Evolutionary conservation across 2,797 vertebrate species (phyloP), one percentile per base, ranked within the genome.

Genomic region (Alectoris magna): DNA sequence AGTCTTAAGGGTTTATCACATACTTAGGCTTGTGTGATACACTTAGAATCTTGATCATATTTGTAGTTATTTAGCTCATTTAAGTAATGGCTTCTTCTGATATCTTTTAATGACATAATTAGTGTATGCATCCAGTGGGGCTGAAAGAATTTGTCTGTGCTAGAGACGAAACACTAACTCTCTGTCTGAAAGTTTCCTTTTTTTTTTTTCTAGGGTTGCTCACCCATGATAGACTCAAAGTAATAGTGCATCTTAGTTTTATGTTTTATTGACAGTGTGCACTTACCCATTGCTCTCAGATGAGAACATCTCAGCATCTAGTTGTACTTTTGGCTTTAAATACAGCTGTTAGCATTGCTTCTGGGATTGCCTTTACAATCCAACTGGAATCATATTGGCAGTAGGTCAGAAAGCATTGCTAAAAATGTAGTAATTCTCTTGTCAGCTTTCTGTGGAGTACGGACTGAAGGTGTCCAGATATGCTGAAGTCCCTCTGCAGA

Each of bases 171-270:
- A 87, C 93, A 76, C 31, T 69, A 34, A 46, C 44, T 88, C 77
- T 34, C 39, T 67, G 36, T 44, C 59, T 79, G 36, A 87, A 85
- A 58, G 49, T 24, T 83, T 68, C 84, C 53, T 68, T 74, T 73
- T 41, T 74, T 73, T 73, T 78, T 76, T 55, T 87, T 46, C 53
- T 29, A 46, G 60, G 66, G 38, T 77, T 77, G 66, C 48, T 95
- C 84, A 91, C 91, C 91, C 89, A 15, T 64, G 75, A 46, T 89
- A 66, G 60, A 29, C 87, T 83, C 75, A 1, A 49, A 91, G 91
- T 51, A 91, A 71, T 93, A 89, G 85, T 72, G 82, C 91, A 62
- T 85, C 75, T 71, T 60, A 23, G 6, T 21, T 89, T 55, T 60
- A 62, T 85, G 53, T 91, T 91, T 93, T 95, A 89, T 89, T 91